phyloP scores from a whole-genome alignment of 2,113 vertebrate genomes.

The Anoura caudifer region DNA sequence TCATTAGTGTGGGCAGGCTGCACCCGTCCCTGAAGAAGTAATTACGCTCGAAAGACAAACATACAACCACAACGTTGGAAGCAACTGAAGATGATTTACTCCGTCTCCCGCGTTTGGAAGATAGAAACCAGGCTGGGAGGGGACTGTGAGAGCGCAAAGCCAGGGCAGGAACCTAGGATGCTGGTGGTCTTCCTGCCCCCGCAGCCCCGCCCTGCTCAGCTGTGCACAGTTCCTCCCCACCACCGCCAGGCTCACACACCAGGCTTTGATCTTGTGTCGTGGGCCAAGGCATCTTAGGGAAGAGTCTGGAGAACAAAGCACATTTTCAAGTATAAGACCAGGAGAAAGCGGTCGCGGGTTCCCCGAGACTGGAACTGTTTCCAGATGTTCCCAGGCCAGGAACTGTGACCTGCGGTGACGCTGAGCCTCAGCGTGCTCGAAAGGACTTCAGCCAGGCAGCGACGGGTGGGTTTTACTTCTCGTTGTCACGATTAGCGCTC shows the following conservation, averaged over 20 bases:
- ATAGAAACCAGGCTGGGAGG: background rate
- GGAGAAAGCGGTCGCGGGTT: background rate
- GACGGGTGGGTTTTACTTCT: background rate
- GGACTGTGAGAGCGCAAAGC: background rate
- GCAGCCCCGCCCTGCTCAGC: background rate
- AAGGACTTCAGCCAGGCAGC: background rate
- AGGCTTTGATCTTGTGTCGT: constrained; percentile 20
- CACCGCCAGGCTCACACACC: background rate
- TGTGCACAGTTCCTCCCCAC: background rate
- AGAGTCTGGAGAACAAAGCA: constrained; percentile 31
- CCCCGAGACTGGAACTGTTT: background rate
- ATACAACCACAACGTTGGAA: background rate
- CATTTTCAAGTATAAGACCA: background rate
- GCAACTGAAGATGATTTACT: background rate
- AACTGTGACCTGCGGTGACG: background rate
- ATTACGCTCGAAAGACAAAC: background rate
- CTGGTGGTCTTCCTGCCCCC: background rate
- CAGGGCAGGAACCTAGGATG: background rate
- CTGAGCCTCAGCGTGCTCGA: background rate
- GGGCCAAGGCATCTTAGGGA: background rate
- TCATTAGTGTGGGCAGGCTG: background rate
- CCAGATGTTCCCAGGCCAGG: constrained; percentile 2
- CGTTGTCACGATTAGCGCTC: background rate
- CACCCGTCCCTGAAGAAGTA: background rate
- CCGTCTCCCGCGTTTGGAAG: background rate